Conservation (phyloP, 2,888 invertebrate genomes). For the Drosophila borborema region DNA sequence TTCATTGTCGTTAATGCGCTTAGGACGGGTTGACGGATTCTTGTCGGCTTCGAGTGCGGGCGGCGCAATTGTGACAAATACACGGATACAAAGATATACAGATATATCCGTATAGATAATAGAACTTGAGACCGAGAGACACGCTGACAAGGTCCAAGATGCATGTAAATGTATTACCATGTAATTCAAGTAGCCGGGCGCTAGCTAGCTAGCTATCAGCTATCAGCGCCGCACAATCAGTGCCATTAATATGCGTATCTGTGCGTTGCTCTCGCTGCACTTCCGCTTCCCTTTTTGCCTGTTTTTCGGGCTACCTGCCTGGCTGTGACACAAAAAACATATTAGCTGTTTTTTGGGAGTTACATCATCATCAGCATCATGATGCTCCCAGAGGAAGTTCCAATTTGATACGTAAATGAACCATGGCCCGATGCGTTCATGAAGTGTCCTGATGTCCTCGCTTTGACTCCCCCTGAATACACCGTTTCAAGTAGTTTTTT, state of each 20-base stretch:
- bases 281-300: constrained; percentile 36
- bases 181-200: constrained; percentile 68
- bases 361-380: constrained; percentile 34
- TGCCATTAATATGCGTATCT: constrained; percentile 72
- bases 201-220: constrained; percentile 48
- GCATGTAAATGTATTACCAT: constrained; percentile 37
- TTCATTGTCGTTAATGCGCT: constrained; percentile 63
- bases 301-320: constrained; percentile 50
- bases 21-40: constrained; percentile 56
- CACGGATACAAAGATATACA: neutral
- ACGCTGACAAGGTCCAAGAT: constrained; percentile 6
- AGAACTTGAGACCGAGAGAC: constrained; percentile 7
- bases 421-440: constrained; percentile 69
- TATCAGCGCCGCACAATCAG: constrained; percentile 66
- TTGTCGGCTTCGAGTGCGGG: constrained; percentile 43
- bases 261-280: constrained; percentile 53
- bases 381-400: constrained; percentile 77
- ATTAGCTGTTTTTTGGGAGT: constrained; percentile 64
- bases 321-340: constrained; percentile 37
- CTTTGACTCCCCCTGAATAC: neutral
- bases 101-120: neutral
- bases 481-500: constrained; percentile 42
- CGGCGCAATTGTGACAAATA: constrained; percentile 39
- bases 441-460: constrained; percentile 45
- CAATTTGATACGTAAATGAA: constrained; percentile 84